Evolutionary conservation across 2,797 vertebrate species (phyloP).

Genomic region (Leucoraja ocellata): DNA sequence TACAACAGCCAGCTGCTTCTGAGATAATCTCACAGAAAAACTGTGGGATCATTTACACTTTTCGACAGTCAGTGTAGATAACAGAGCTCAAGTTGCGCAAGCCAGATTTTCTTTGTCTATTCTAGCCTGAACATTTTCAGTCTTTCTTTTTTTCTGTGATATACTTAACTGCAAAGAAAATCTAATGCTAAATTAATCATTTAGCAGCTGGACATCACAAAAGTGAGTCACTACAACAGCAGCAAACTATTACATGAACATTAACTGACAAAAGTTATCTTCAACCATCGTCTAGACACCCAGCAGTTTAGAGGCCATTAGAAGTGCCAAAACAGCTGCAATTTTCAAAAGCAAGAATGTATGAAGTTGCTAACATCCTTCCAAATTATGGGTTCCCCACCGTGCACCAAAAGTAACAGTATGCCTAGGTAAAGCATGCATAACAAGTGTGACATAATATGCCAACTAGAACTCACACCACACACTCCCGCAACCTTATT

Average conservation of each 20-base stretch:
- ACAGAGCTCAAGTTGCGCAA: not conserved
- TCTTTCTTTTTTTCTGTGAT: not conserved
- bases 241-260: not conserved
- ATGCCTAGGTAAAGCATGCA: not conserved
- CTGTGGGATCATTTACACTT: not conserved
- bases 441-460: not conserved
- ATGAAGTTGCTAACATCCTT: not conserved
- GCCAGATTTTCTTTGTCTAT: not conserved
- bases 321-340: conserved; percentile 10
- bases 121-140: not conserved
- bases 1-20: not conserved
- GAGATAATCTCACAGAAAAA: not conserved
- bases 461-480: not conserved
- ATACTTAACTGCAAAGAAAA: conserved; percentile 15
- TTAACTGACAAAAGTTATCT: conserved; percentile 16
- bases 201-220: not conserved
- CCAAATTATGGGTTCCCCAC: not conserved
- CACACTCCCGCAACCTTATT: too few species aligned
- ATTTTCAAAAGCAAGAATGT: not conserved
- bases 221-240: not conserved
- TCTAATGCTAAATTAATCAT: not conserved
- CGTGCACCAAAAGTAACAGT: not conserved
- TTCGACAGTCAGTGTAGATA: not conserved
- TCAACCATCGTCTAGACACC: conserved; percentile 30
- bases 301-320: not conserved